Base-by-base conservation (phyloP, 2,888 invertebrate genomes). In the Calephelis perditalis region DNA sequence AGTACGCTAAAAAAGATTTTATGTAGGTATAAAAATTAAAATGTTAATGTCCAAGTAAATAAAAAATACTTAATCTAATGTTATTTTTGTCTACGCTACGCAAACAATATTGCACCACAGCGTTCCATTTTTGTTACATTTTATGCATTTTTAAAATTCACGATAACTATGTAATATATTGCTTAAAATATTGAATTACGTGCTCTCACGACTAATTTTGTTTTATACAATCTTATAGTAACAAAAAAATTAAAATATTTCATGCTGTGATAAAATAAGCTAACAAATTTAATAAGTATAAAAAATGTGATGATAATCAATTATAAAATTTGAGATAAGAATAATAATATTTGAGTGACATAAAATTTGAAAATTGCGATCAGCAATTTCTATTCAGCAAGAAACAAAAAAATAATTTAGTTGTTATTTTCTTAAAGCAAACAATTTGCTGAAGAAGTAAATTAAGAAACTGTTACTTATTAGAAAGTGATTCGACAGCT, bases 101-200 rank as follows among this genome's bases (percentile, higher is more conserved):
- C 43, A 40, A 56, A 56, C 35, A 36, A 57, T 44, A 57, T 43
- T 57, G 15, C 43, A 43, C 12, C 52, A 35, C 12, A 43, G 36
- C 7, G 44, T 54, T 35, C n/a, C 43, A 49, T 49, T 49, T 44
- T 52, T 26, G 44, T 43, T 58, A n/a, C 44, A 59, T 43, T 45
- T 10, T 45, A 37, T 47, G 43, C 44, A 40, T 12, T 15, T 37
- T 59, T 55, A 55, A 47, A 44, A 40, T 26, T 59, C 36, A 26
- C 35, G 36, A 46, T 37, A 46, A 47, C 56, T 60, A 60, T 46
- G 45, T 60, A 55, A 56, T 55, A 46, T 60, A 56, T 60, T 56
- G 59, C 59, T 60, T 60, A 60, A 10, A 60, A 36, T 46, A 55
- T 55, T 56, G 45, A 56, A 56, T 60, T 60, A 60, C 35, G 59